A percentile compares a stretch with the other conserved stretches of the same genome.
Evolutionary conservation across 2,113 vertebrate genomes (phyloP).

Genomic region (Zosterops hypoxanthus): DNA sequence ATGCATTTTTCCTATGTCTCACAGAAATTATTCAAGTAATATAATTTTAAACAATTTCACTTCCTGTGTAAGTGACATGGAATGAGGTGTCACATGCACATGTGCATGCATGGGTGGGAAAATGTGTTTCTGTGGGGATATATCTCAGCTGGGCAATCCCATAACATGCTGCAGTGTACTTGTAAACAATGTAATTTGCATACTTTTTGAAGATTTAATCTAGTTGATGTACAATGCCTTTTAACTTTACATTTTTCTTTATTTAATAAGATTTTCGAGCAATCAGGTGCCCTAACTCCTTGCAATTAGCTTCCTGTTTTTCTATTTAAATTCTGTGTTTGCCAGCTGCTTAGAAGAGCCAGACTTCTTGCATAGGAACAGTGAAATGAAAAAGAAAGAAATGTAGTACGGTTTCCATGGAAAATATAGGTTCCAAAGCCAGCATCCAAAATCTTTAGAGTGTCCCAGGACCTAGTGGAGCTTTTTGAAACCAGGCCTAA

Average conservation of each 20-base stretch:
- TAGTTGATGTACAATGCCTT: neutral
- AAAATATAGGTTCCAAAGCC: neutral
- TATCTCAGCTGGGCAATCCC: neutral
- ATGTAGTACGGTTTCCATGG: neutral
- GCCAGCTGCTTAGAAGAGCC: neutral
- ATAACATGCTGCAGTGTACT: neutral
- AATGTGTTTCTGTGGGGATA: neutral
- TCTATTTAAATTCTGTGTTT: neutral
- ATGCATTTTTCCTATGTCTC: neutral
- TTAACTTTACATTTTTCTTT: neutral
- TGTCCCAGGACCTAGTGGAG: neutral
- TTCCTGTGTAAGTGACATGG: neutral
- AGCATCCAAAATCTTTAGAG: neutral
- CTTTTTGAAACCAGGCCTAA: neutral
- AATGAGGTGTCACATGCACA: neutral
- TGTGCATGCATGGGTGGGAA: fast-evolving
- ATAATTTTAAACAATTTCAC: neutral
- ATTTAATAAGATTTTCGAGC: neutral
- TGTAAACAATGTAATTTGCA: neutral
- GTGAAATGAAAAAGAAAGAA: neutral
- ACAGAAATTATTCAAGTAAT: neutral
- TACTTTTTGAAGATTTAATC: neutral
- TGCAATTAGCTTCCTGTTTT: neutral
- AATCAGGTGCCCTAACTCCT: neutral
- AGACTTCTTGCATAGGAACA: neutral